These are phyloP conservation scores for Aphaenogaster ashmeadi DNA, from an alignment of 1,140 invertebrate genomes.

Conservation along the genomic window DNA sequence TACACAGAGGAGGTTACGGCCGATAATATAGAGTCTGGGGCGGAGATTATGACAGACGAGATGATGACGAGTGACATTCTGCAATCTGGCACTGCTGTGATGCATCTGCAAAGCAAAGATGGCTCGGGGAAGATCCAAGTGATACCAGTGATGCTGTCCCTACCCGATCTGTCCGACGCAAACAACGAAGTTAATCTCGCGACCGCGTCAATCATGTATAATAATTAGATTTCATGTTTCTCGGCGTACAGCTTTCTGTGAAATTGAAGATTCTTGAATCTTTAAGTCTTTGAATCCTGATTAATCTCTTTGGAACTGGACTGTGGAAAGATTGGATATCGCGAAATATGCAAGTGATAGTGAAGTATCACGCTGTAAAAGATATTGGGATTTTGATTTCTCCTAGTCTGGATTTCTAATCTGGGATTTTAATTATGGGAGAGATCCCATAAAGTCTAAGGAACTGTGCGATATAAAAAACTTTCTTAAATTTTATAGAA, in stretches of 20 bases:
- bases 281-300: background rate
- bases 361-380: background rate
- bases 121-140: constrained; percentile 85
- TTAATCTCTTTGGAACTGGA: background rate
- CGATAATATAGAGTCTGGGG: constrained; percentile 81
- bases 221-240: constrained; percentile 74
- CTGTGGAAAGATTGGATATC: background rate
- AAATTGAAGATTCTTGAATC: background rate
- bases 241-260: background rate
- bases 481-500: background rate
- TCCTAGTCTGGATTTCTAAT: background rate
- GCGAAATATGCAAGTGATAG: background rate
- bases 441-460: background rate
- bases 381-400: background rate
- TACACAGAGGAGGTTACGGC: constrained; percentile 86
- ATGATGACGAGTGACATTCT: constrained; percentile 83
- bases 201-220: constrained; percentile 86
- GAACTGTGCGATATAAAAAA: background rate
- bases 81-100: constrained; percentile 78
- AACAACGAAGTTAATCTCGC: constrained; percentile 83
- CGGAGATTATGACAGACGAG: constrained; percentile 83
- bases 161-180: constrained; percentile 83
- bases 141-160: constrained; percentile 84
- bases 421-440: background rate
- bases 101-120: constrained; percentile 83